A percentile compares a stretch with the other conserved stretches of the same genome.
Evolutionary conservation across 2,888 invertebrate genomes (phyloP).

Genomic region (Limnephilus marmoratus): DNA sequence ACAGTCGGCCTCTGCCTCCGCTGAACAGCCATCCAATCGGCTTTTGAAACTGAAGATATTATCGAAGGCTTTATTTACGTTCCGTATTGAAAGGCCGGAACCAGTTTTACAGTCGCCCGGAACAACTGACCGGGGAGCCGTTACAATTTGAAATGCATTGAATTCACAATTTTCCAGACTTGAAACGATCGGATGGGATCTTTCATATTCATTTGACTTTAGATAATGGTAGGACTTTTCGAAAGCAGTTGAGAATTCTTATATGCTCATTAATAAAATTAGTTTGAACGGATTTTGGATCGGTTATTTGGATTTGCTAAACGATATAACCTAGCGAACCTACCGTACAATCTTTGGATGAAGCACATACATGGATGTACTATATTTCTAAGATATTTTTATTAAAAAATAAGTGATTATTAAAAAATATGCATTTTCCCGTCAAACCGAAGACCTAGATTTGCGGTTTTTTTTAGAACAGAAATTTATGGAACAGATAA

Average conservation of each 20-base stretch:
- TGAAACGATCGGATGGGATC: neutral
- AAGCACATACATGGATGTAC: too few relatives aligned
- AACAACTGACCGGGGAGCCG: slow-evolving; percentile 11
- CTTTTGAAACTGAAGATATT: slow-evolving; percentile 62
- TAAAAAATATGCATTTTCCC: too few relatives aligned
- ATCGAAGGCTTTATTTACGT: slow-evolving; percentile 62
- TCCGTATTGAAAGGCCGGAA: slow-evolving; percentile 51
- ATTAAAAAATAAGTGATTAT: too few relatives aligned
- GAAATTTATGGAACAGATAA: too few relatives aligned
- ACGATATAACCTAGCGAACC: neutral
- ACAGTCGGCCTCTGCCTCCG: slow-evolving; percentile 9
- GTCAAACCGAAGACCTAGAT: too few relatives aligned
- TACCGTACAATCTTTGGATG: too few relatives aligned
- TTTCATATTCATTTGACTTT: neutral
- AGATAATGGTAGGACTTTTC: neutral
- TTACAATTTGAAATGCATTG: neutral
- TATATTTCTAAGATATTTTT: too few relatives aligned
- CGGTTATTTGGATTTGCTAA: neutral
- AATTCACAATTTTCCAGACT: neutral
- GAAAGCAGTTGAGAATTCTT: neutral
- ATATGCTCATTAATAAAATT: neutral
- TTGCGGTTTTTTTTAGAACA: too few relatives aligned
- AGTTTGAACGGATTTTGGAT: neutral
- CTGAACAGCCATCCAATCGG: slow-evolving; percentile 57
- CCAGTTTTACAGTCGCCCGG: slow-evolving; percentile 6